A percentile compares a stretch with the other conserved stretches of the same genome.
phyloP scores from a whole-genome alignment of 2,797 vertebrate genomes.

The Streptopelia turtur region DNA sequence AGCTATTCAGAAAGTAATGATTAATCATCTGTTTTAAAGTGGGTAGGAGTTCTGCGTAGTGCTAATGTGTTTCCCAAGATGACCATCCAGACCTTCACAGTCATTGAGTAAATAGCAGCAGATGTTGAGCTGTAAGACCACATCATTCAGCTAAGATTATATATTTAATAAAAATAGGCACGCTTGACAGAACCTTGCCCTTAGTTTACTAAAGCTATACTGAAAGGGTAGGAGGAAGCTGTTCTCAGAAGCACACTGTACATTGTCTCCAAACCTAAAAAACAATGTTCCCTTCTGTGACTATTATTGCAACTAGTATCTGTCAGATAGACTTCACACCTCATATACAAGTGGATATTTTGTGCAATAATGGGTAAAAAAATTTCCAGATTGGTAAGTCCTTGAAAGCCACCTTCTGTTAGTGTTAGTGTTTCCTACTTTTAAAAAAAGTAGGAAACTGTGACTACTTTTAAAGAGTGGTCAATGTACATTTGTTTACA shows the following conservation, averaged over 20 bases:
- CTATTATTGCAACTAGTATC: not conserved
- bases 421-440: too few species aligned
- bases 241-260: not conserved
- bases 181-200: not conserved
- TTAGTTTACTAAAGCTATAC: not conserved
- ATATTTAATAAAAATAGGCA: slow-evolving; percentile 53
- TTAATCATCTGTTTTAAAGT: slow-evolving; percentile 11
- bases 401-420: not conserved
- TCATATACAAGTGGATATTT: not conserved
- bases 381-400: not conserved
- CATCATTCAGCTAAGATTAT: slow-evolving; percentile 38
- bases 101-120: slow-evolving; percentile 49
- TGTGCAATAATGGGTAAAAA: not conserved
- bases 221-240: not conserved
- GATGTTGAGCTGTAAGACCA: slow-evolving; percentile 36
- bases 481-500: not conserved
- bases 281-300: not conserved
- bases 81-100: slow-evolving; percentile 38
- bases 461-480: not conserved
- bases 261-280: not conserved
- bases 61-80: slow-evolving; percentile 21
- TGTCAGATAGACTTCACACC: not conserved
- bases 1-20: not conserved
- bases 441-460: not conserved
- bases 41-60: not conserved